These are phyloP conservation scores for Macquaria australasica DNA, from an alignment of 2,113 vertebrate species.

Conservation along the genomic window DNA sequence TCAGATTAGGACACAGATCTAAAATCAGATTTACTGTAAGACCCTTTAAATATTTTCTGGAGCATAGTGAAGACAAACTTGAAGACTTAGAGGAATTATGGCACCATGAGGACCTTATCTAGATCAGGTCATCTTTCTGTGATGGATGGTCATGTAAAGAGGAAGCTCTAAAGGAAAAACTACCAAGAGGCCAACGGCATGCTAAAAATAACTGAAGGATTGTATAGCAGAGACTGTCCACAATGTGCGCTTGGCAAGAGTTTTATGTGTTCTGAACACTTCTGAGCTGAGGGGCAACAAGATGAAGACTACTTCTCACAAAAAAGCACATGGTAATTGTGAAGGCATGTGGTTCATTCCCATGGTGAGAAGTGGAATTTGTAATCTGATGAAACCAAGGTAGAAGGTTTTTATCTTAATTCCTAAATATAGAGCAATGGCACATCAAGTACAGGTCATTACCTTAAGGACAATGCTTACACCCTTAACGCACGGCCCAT, in stretches of 20 bases:
- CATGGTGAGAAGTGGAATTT: slow-evolving; percentile 53
- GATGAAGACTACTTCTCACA: slow-evolving; percentile 33
- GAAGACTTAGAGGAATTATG: slow-evolving; percentile 27
- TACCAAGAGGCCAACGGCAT: slow-evolving; percentile 63
- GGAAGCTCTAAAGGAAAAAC: slow-evolving; percentile 68
- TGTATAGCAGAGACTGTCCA: slow-evolving; percentile 42
- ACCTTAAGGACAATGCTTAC: not conserved
- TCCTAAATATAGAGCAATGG: slow-evolving; percentile 35
- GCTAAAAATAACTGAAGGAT: slow-evolving; percentile 72
- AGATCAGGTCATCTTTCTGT: slow-evolving; percentile 48
- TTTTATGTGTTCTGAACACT: slow-evolving; percentile 48
- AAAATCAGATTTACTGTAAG: slow-evolving; percentile 4
- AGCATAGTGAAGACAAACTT: slow-evolving; percentile 8
- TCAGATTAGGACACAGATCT: not conserved
- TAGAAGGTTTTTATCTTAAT: slow-evolving; percentile 30
- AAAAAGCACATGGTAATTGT: slow-evolving; percentile 30
- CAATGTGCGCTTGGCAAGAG: slow-evolving; percentile 37
- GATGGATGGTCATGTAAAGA: slow-evolving; percentile 62
- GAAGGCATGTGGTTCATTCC: slow-evolving; percentile 48
- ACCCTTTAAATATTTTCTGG: not conserved
- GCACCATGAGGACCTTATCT: slow-evolving; percentile 45
- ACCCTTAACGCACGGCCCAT: not conserved
- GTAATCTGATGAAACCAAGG: slow-evolving; percentile 44
- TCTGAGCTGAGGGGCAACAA: slow-evolving; percentile 23
- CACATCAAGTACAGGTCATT: slow-evolving; percentile 6